These are phyloP conservation scores for Tenodera sinensis DNA, from an alignment of 2,888 invertebrate genomes.

Conservation along the genomic window DNA sequence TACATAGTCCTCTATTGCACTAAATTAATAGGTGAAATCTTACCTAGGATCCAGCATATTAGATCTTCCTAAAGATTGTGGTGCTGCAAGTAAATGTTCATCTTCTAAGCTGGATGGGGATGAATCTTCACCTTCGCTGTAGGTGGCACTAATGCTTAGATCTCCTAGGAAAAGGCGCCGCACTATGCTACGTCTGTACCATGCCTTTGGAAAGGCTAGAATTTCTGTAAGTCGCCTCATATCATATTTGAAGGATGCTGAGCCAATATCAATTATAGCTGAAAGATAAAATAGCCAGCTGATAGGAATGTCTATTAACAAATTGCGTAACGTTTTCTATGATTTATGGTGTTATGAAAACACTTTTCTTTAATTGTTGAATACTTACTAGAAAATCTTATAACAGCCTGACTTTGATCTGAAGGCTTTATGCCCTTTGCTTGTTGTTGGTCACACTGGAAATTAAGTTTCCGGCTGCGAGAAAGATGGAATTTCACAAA, in stretches of 20 bases:
- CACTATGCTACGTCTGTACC: conserved; percentile 94
- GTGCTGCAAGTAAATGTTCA: conserved; percentile 20
- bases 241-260: conserved; percentile 96
- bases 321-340: not conserved
- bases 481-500: conserved; percentile 95
- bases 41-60: not conserved
- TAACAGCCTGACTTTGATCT: conserved; percentile 80
- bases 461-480: conserved; percentile 82
- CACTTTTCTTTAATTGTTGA: not conserved
- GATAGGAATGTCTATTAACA: not conserved
- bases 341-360: not conserved
- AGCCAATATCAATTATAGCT: conserved; percentile 93
- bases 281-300: conserved; percentile 33
- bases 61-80: conserved; percentile 15
- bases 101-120: conserved; percentile 36
- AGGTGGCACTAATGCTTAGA: conserved; percentile 59
- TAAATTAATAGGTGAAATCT: not conserved
- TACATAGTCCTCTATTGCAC: too few species aligned
- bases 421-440: conserved; percentile 44
- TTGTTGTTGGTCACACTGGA: conserved; percentile 55
- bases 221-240: conserved; percentile 97
- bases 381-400: conserved; percentile 80
- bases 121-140: conserved; percentile 46
- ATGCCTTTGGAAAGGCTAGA: conserved; percentile 95
- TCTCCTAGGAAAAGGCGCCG: conserved; percentile 91